These are phyloP conservation scores for Falco novaeseelandiae DNA, from an alignment of 2,797 vertebrate species.

Conservation along the genomic window DNA sequence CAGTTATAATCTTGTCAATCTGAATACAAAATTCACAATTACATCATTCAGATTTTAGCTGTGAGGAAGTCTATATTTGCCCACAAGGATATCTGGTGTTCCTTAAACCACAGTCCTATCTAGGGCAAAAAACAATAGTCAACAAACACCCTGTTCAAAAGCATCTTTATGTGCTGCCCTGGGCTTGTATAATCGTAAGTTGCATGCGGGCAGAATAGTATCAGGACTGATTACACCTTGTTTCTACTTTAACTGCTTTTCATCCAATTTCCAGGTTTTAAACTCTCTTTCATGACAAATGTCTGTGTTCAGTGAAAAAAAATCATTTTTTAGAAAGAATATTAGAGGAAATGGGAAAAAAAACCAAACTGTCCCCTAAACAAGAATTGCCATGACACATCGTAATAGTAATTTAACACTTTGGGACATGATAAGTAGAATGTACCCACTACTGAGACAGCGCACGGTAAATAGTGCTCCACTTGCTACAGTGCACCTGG, in stretches of 20 bases:
- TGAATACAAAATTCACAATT: not conserved
- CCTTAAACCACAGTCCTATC: not conserved
- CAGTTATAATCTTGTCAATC: not conserved
- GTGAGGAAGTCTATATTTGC: not conserved
- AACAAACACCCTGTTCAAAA: not conserved
- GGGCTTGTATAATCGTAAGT: not conserved
- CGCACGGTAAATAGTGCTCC: accelerated
- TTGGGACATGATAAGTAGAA: not conserved
- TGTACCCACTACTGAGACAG: not conserved
- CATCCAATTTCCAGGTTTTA: not conserved
- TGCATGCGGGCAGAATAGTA: not conserved
- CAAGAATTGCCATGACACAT: not conserved
- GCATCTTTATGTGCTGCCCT: not conserved
- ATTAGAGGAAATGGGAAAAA: not conserved
- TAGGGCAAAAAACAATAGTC: not conserved
- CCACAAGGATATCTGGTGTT: not conserved
- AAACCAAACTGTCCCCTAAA: not conserved
- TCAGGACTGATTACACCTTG: not conserved
- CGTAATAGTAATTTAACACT: not conserved
- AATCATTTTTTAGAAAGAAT: not conserved
- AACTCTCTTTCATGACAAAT: not conserved
- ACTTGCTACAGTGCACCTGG: not conserved
- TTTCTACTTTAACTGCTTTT: not conserved
- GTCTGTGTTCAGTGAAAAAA: not conserved
- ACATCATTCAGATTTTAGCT: not conserved